Base-by-base conservation (phyloP, 2,888 invertebrate genomes). In the Cremastinae sp. region DNA sequence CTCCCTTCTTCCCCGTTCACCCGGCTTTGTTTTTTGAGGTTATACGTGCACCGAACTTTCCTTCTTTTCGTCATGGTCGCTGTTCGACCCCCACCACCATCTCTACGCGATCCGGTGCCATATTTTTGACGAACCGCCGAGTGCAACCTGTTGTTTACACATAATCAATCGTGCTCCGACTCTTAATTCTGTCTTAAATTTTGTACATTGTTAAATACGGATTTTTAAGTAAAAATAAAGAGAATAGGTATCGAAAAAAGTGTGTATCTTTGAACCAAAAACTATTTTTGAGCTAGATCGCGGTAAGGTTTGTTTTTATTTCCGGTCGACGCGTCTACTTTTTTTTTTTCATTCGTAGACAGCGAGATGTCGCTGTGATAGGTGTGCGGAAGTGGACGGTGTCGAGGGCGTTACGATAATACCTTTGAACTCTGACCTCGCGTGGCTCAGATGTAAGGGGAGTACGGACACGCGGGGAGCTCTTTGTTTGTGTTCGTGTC, bases 101-200 rank as follows among this genome's bases (percentile, higher is more conserved):
- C 12, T 38, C 43, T 10, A 43, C 12, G 47, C 45, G 12, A 38
- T 34, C 8, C 53, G 80, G 78, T 80, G 83, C 83, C 82, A 84
- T 84, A 82, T 80, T 82, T n/a, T 83, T 70, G 80, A 65, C 76
- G 73, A 45, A 62, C 51, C 78, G 73, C 77, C 81, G 81, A 80
- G 82, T 84, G 83, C 84, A 86, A 86, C 86, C 86, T 86, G 86
- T 85, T 86, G 86, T 86, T 84, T 86, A 83, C n/a, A n/a, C n/a
- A n/a, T 79, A 76, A 3, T 7, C 36, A 73, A 81, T 76, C 79
- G 81, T 81, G 81, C 72, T 75, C 75, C 79, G 78, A 79, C 77
- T 71, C 79, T 38, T 78, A 10, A 61, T 18, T 8, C 12, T 34
- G 16, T 8, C 34, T 54, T 16, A n/a, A 2, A 9, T 9, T 16